phyloP scores from a whole-genome alignment of 2,113 vertebrate genomes.

The Hemibagrus wyckioides region DNA sequence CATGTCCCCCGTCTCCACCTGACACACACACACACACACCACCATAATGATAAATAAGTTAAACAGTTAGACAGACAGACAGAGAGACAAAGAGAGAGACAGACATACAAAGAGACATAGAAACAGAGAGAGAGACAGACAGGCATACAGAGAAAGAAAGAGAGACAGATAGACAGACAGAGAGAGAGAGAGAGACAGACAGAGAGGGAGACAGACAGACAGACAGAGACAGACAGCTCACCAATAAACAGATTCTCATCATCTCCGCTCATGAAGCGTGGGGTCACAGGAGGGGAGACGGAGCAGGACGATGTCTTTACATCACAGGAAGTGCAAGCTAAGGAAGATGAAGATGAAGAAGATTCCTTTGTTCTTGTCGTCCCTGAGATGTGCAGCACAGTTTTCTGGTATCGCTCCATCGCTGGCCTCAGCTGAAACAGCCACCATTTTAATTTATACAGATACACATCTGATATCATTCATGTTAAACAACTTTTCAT shows the following conservation, averaged over 20 bases:
- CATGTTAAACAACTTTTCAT: too few relatives aligned
- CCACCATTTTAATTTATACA: not conserved
- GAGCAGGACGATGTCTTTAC: constrained; percentile 12
- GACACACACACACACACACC: constrained; percentile 14
- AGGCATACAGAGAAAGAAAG: too few relatives aligned
- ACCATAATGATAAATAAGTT: not conserved
- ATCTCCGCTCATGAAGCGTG: constrained; percentile 76
- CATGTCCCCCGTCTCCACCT: constrained; percentile 82
- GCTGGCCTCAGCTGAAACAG: constrained; percentile 77
- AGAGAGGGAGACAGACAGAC: not conserved
- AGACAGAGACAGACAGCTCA: constrained; percentile 57
- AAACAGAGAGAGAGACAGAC: too few relatives aligned
- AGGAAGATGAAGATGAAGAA: constrained; percentile 30
- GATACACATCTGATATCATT: not conserved
- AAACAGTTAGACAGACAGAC: too few relatives aligned
- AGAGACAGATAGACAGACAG: too few relatives aligned
- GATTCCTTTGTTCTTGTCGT: constrained; percentile 62
- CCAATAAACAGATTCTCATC: constrained; percentile 75
- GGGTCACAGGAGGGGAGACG: constrained; percentile 36
- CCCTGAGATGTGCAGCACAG: constrained; percentile 75
- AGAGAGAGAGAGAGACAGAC: too few relatives aligned
- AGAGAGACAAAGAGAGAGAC: too few relatives aligned
- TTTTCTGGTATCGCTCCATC: constrained; percentile 80
- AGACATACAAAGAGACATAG: too few relatives aligned
- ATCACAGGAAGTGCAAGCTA: constrained; percentile 18